Evolutionary conservation across 2,888 invertebrate species (phyloP), one percentile per base, ranked within the genome.

Genomic region (Helleia helle): DNA sequence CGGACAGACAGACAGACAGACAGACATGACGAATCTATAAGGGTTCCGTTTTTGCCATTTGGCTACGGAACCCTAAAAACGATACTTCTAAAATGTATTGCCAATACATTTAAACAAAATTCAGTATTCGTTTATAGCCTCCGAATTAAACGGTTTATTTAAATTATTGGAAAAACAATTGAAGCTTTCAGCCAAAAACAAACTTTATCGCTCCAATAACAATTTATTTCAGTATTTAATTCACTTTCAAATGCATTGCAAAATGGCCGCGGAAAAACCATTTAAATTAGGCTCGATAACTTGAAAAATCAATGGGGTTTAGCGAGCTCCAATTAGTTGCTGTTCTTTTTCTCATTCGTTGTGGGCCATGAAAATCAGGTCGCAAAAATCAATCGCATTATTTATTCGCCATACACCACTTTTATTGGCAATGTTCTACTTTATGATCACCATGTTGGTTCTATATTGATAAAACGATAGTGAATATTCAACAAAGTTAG

Each of bases 221-320:
- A 52, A 55, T 50, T 54, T 44, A 58, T 22, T 18, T 49, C 46
- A 43, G 42, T 47, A 50, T 50, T 65, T 61, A 60, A 62, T 57
- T 59, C 56, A 54, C 59, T 63, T 59, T 64, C 59, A 61, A 71
- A 61, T 65, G 67, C 62, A 58, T 59, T 58, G 57, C 64, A 71
- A 71, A 70, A 67, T 62, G 58, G 67, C 64, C 65, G 54, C 64
- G 69, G 60, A 71, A 75, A 75, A 66, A 76, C 79, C 70, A 71
- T 80, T 81, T 80, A 81, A 83, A 81, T 81, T 80, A 80, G 72
- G 68, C 62, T 56, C 73, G 73, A 74, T 76, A 76, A 79, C 80
- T 83, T 71, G 74, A 70, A 70, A 76, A 73, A 65, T 65, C 65
- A 75, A 74, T 69, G 65, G 80, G 80, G 79, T 74, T 79, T 71